Evolutionary conservation across 2,797 vertebrate genomes (phyloP).

Genomic region (Acrossocheilus fasciatus): DNA sequence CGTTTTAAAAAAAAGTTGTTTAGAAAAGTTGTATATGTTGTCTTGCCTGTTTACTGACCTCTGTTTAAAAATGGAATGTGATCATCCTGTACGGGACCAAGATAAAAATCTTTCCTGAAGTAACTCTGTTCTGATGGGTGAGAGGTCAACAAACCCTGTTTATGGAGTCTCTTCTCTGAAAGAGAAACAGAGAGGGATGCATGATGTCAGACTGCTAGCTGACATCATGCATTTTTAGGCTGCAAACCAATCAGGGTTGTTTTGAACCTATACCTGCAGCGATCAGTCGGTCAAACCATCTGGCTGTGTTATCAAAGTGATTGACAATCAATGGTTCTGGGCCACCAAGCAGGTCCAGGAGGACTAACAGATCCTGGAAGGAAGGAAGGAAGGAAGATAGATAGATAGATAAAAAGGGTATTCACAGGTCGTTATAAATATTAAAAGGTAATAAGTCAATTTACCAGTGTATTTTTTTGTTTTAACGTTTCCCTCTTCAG

Average conservation of each 20-base stretch:
- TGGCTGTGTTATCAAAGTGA: slow-evolving; percentile 87
- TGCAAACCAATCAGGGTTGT: background rate
- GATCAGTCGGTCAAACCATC: slow-evolving; percentile 89
- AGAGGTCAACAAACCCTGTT: slow-evolving; percentile 81
- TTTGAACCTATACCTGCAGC: slow-evolving; percentile 77
- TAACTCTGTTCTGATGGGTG: slow-evolving; percentile 84
- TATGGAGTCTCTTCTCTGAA: slow-evolving; percentile 87
- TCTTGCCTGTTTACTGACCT: slow-evolving; percentile 70
- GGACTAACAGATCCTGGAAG: slow-evolving; percentile 86
- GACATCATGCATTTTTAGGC: background rate
- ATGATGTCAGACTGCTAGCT: background rate
- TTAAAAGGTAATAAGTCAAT: background rate
- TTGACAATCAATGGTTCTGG: slow-evolving; percentile 83
- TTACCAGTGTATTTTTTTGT: background rate
- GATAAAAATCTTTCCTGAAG: slow-evolving; percentile 83
- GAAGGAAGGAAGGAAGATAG: no score
- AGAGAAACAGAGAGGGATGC: background rate
- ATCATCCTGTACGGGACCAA: slow-evolving; percentile 87
- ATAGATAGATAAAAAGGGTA: background rate
- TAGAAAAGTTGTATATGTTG: background rate
- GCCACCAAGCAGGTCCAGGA: slow-evolving; percentile 90
- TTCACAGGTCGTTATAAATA: no score
- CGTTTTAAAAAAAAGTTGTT: background rate
- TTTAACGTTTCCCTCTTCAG: background rate
- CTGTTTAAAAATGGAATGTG: slow-evolving; percentile 89